Evolutionary conservation across 2,888 invertebrate species (phyloP).

Genomic region (Amphipoea lucens): DNA sequence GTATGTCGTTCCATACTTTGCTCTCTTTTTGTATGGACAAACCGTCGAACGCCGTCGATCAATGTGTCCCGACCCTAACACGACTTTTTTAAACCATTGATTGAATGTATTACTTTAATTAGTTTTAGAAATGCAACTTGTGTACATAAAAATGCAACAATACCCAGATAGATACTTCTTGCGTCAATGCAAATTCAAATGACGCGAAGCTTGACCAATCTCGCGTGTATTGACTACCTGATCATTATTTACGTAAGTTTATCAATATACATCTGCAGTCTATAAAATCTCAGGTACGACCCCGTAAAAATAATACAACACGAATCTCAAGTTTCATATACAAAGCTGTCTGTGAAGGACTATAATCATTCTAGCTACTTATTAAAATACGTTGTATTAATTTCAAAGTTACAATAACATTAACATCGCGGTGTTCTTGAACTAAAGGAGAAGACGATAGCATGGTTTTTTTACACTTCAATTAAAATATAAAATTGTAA

Average conservation of each 20-base stretch:
- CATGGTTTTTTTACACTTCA: constrained; percentile 13
- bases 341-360: constrained; percentile 50
- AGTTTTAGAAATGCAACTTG: constrained; percentile 46
- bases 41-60: too few species aligned
- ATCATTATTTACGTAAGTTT: constrained; percentile 51
- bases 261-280: constrained; percentile 61
- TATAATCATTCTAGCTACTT: constrained; percentile 42
- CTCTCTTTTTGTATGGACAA: too few species aligned
- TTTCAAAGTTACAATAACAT: constrained; percentile 42
- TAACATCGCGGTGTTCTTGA: constrained; percentile 39
- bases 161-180: constrained; percentile 20
- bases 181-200: constrained; percentile 18
- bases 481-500: constrained; percentile 15
- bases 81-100: constrained; percentile 25
- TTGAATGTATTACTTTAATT: constrained; percentile 32
- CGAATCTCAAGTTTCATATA: constrained; percentile 48
- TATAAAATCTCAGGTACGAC: constrained; percentile 66
- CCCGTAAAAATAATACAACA: constrained; percentile 62
- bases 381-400: constrained; percentile 48
- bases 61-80: not conserved
- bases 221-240: constrained; percentile 29
- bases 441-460: constrained; percentile 2
- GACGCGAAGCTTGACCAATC: constrained; percentile 1
- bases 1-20: too few species aligned
- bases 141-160: constrained; percentile 42